phyloP scores from a whole-genome alignment of 1,140 invertebrate species.

The Ceratina japonica region DNA sequence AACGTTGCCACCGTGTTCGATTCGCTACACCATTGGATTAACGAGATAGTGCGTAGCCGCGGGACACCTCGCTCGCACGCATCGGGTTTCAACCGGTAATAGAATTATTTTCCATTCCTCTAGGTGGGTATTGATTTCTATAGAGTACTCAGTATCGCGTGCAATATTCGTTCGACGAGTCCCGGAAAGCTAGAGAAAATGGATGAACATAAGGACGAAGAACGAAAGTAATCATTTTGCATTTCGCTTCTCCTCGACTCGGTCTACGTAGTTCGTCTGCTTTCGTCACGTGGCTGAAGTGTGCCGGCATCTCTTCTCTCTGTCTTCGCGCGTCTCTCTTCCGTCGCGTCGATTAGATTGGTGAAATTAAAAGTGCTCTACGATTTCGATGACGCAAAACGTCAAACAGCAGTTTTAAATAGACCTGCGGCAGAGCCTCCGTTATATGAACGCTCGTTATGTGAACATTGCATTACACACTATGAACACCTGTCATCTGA shows the following conservation, averaged over 20 bases:
- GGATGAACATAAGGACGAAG: neutral
- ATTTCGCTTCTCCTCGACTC: neutral
- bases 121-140: slow-evolving; percentile 68
- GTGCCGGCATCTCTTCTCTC: too few species aligned
- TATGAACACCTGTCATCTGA: too few species aligned
- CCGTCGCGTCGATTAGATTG: too few species aligned
- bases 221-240: slow-evolving; percentile 17
- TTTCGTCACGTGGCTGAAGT: neutral
- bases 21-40: neutral
- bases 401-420: too few species aligned
- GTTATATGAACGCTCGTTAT: too few species aligned
- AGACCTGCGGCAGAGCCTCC: too few species aligned
- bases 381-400: too few species aligned
- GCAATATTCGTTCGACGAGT: slow-evolving; percentile 62
- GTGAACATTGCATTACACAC: too few species aligned
- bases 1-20: neutral
- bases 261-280: neutral
- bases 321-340: too few species aligned
- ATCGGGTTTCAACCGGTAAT: slow-evolving; percentile 77
- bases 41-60: neutral
- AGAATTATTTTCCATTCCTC: slow-evolving; percentile 69
- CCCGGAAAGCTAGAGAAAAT: slow-evolving; percentile 15
- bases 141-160: slow-evolving; percentile 51
- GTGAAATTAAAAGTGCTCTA: too few species aligned
- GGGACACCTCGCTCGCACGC: slow-evolving; percentile 48